Conservation (phyloP, 2,888 invertebrate genomes). For the Dynastes maya region DNA sequence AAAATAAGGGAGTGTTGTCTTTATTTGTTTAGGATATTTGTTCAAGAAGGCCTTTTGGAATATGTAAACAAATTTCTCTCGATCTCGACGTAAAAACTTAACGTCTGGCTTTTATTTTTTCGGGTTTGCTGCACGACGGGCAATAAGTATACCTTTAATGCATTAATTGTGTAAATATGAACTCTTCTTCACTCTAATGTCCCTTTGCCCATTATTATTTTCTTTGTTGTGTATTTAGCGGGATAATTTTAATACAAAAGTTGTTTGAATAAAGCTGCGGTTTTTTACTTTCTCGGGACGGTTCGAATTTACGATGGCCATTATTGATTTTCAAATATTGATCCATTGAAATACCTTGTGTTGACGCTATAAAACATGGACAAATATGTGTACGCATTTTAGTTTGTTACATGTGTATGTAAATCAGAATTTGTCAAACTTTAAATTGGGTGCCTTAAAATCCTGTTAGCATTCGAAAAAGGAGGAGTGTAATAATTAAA, state of each 20-base stretch:
- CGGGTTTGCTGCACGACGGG: slow-evolving; percentile 30
- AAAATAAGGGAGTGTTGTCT: slow-evolving; percentile 64
- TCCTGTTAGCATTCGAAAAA: no score
- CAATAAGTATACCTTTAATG: slow-evolving; percentile 53
- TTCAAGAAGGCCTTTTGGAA: slow-evolving; percentile 63
- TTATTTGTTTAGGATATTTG: slow-evolving; percentile 67
- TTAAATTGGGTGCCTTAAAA: not conserved
- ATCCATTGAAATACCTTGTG: slow-evolving; percentile 14
- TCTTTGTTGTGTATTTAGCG: slow-evolving; percentile 45
- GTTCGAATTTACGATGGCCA: slow-evolving; percentile 12
- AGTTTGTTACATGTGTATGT: slow-evolving; percentile 5
- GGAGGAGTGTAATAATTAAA: no score
- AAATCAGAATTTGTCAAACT: slow-evolving; percentile 17
- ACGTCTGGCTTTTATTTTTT: slow-evolving; percentile 42
- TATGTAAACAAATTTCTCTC: slow-evolving; percentile 64
- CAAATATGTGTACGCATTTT: not conserved
- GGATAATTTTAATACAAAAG: slow-evolving; percentile 44
- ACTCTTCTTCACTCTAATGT: slow-evolving; percentile 49
- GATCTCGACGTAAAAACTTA: slow-evolving; percentile 55
- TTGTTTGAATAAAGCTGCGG: slow-evolving; percentile 35
- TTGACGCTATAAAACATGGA: not conserved
- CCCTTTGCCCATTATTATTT: slow-evolving; percentile 36
- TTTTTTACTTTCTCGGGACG: slow-evolving; percentile 15
- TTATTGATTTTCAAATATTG: slow-evolving; percentile 39
- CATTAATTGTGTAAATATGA: slow-evolving; percentile 58